These are phyloP conservation scores for Icerya purchasi DNA, from an alignment of 2,888 invertebrate species.

Conservation along the genomic window DNA sequence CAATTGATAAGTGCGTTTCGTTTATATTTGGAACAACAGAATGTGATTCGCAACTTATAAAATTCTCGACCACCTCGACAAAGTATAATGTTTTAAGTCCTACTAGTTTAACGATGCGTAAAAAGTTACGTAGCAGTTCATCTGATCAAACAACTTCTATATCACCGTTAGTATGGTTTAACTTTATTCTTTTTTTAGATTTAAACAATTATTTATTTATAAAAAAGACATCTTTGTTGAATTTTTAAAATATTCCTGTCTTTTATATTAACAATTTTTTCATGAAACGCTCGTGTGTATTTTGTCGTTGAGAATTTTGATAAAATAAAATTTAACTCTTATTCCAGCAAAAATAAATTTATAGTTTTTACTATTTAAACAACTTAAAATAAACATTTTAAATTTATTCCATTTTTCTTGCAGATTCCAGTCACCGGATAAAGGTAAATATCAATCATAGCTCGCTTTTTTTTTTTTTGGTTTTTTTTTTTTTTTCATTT, in stretches of 20 bases:
- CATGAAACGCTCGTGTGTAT: background rate
- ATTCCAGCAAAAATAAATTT: too few species aligned
- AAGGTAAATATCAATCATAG: too few species aligned
- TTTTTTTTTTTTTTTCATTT: too few species aligned
- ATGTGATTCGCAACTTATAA: background rate
- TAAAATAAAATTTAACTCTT: background rate
- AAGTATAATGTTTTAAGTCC: background rate
- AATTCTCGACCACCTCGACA: background rate
- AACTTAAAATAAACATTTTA: too few species aligned
- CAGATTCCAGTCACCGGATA: too few species aligned
- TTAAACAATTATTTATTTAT: too few species aligned
- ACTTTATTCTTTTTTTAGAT: too few species aligned
- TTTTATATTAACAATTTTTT: background rate
- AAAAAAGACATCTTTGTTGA: too few species aligned
- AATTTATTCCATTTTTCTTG: too few species aligned
- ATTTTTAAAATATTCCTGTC: background rate
- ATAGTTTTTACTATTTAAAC: too few species aligned
- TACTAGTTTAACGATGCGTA: background rate
- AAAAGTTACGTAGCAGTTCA: background rate
- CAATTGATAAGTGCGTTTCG: conserved; percentile 66
- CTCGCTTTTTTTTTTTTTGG: too few species aligned
- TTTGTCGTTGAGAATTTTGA: background rate
- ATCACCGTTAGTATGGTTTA: too few species aligned
- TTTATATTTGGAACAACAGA: conserved; percentile 55
- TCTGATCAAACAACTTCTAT: background rate